Conservation (phyloP, 2,797 vertebrate genomes). For the Onychomys arenicola region DNA sequence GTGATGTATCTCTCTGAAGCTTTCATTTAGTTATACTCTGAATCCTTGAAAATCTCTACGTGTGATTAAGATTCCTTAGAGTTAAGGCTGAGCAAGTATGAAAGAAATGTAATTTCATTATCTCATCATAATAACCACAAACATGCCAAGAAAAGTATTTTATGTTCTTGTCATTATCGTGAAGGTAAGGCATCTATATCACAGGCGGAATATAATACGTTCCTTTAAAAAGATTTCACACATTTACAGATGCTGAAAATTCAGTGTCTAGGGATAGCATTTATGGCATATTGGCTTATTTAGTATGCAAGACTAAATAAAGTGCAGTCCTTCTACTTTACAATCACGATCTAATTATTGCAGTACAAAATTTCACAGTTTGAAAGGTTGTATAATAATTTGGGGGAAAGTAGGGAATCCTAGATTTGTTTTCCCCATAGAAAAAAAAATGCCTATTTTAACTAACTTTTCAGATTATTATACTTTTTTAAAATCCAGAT, state of each 20-base stretch:
- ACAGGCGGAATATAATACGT: not conserved
- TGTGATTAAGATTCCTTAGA: constrained; percentile 53
- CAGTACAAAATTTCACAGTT: not conserved
- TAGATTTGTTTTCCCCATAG: not conserved
- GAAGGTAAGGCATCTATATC: not conserved
- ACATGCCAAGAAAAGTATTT: not conserved
- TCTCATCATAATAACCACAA: constrained; percentile 26
- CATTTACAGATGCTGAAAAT: not conserved
- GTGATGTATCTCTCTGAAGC: not conserved
- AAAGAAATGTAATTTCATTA: not conserved
- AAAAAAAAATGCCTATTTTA: not conserved
- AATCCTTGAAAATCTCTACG: not conserved
- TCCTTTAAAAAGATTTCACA: constrained; percentile 52
- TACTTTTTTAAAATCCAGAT: not conserved
- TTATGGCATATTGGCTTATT: not conserved
- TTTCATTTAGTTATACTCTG: constrained; percentile 24
- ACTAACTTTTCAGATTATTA: constrained; percentile 5
- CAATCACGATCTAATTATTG: not conserved
- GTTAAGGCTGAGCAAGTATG: not conserved
- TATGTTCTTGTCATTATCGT: constrained; percentile 1
- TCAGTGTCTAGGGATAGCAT: not conserved
- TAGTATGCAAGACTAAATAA: not conserved
- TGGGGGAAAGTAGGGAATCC: not conserved
- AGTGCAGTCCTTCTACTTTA: not conserved
- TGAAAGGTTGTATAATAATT: not conserved